phyloP scores from a whole-genome alignment of 2,113 vertebrate genomes.

The Dendropsophus ebraccatus region DNA sequence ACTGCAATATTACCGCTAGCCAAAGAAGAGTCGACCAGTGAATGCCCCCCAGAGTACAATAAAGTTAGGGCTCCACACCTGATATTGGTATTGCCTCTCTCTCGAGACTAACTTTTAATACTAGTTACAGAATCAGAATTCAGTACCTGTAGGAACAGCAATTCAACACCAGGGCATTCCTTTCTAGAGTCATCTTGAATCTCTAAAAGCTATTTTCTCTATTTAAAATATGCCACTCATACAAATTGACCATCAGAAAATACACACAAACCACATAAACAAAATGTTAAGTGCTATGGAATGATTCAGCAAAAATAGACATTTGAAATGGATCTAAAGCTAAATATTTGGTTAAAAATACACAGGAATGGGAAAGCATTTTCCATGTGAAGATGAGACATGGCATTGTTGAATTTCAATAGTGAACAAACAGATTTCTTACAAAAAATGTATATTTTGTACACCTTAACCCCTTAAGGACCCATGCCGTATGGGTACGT shows the following conservation, averaged over 20 bases:
- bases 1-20: too few relatives aligned
- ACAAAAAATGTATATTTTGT: too few relatives aligned
- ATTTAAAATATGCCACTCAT: not conserved
- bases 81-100: too few relatives aligned
- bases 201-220: not conserved
- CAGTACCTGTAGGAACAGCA: too few relatives aligned
- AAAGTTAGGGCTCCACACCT: too few relatives aligned
- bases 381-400: not conserved
- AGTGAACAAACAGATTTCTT: not conserved
- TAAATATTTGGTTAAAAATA: constrained; percentile 36
- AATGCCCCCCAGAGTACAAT: too few relatives aligned
- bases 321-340: constrained; percentile 5
- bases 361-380: not conserved
- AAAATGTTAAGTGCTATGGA: constrained; percentile 18
- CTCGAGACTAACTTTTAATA: not conserved
- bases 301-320: constrained; percentile 32
- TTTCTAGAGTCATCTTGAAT: not conserved
- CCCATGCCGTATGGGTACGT: too few relatives aligned
- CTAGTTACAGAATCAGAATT: not conserved
- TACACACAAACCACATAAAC: constrained; percentile 12
- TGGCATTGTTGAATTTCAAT: not conserved
- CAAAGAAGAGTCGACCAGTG: too few relatives aligned
- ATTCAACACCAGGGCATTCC: not conserved
- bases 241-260: not conserved
- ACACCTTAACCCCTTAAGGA: too few relatives aligned